Evolutionary conservation across 92 coral and sea anemone genomes (phyloP), one percentile per base, ranked within the genome.

Genomic region (Pocillopora meandrina): DNA sequence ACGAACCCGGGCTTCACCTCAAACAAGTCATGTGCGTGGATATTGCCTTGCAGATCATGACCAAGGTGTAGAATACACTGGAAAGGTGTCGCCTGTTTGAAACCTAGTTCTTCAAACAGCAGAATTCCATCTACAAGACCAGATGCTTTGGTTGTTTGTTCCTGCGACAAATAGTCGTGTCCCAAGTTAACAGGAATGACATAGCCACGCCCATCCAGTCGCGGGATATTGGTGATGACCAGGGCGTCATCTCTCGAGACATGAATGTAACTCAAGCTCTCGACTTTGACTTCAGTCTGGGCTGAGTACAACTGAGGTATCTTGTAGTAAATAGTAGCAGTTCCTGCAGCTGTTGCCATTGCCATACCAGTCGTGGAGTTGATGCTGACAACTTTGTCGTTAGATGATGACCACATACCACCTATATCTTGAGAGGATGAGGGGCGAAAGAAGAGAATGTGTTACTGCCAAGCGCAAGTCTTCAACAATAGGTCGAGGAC

Each of bases 351-450:
- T 31, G 93, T 89, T 59, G 99, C 99, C 61, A 96, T 56, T 69
- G 97, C 96, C 60, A 92, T 75, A 12, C 99, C 99, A 42, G 99
- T 80, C 16, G 77, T 85, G 17, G 95, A 76, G 82, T 93, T 91
- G 23, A 96, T 90, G 79, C 86, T 83, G 76, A 96, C 80, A 31
- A 94, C 87, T 61, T 87, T 91, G 76, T 90, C 91, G 73, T 94
- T 89, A n/a, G 99, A 94, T 1, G 98, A 93, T 10, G 95, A 96
- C 99, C 99, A 96, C 78, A 85, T 79, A 13, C 99, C 99, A 47
- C 88, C 93, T 13, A 85, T 91, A 81, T 93, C 99, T 96, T 83
- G 6, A 60, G 73, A 31, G 52, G 13, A 31, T 11, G 71, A 86
- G 31, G 26, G 52, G 8, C 52, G 52, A 42, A 42, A 42, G 52